These are phyloP conservation scores for Hypsibius dujardini DNA, from an alignment of 1,140 invertebrate genomes.

Conservation along the genomic window DNA sequence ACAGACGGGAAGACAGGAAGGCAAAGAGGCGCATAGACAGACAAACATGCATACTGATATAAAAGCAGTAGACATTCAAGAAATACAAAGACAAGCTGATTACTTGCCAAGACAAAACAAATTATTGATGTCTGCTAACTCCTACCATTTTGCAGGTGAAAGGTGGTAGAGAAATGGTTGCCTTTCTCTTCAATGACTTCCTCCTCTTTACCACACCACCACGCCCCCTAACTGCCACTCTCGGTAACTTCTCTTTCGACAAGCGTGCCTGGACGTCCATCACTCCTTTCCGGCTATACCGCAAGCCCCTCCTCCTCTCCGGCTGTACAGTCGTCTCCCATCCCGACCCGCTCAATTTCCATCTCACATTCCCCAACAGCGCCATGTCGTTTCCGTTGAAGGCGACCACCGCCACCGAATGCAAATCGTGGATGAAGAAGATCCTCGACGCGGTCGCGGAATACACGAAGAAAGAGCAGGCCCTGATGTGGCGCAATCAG, in stretches of 20 bases:
- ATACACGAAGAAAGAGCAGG: conserved; percentile 35
- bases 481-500: neutral
- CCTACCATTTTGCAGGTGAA: too few species aligned
- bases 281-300: conserved; percentile 56
- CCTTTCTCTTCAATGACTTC: conserved; percentile 67
- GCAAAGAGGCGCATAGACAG: too few species aligned
- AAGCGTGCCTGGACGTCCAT: conserved; percentile 36
- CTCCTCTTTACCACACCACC: conserved; percentile 47
- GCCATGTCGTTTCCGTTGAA: conserved; percentile 32
- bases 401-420: conserved; percentile 43
- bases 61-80: too few species aligned
- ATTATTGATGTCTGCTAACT: too few species aligned
- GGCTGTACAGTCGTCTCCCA: neutral
- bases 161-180: conserved; percentile 58
- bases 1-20: too few species aligned
- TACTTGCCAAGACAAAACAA: too few species aligned
- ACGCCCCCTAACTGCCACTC: conserved; percentile 10
- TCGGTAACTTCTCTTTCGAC: conserved; percentile 34
- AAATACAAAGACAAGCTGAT: too few species aligned
- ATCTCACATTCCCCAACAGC: neutral
- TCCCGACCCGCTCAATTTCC: neutral
- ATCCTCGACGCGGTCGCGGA: conserved; percentile 44
- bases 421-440: conserved; percentile 49
- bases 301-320: conserved; percentile 35
- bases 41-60: too few species aligned